A percentile compares a stretch with the other conserved stretches of the same genome.
Conservation (phyloP, 2,797 vertebrate species). For the Melanotaenia maccullochi region DNA sequence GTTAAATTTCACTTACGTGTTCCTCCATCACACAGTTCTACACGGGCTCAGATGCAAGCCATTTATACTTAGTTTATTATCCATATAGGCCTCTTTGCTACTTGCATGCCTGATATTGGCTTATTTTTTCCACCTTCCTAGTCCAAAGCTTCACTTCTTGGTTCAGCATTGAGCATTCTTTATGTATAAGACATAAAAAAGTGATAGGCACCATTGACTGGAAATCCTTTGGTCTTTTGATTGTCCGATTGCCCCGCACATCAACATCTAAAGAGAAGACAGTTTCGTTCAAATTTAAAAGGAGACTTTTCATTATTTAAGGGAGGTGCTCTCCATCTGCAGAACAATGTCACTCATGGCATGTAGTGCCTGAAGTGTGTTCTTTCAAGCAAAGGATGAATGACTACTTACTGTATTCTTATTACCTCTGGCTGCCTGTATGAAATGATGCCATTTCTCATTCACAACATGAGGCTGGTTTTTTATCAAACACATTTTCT, state of each 20-base stretch:
- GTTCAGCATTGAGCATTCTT: neutral
- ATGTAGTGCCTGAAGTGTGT: slow-evolving; percentile 46
- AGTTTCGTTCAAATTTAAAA: slow-evolving; percentile 36
- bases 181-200: slow-evolving; percentile 2
- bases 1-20: no score
- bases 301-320: slow-evolving; percentile 56
- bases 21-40: no score
- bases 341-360: slow-evolving; percentile 37
- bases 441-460: slow-evolving; percentile 61
- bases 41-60: no score
- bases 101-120: neutral
- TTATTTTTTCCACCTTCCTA: no score
- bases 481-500: slow-evolving; percentile 64
- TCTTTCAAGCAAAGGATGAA: slow-evolving; percentile 60
- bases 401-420: slow-evolving; percentile 69
- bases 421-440: slow-evolving; percentile 56
- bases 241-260: slow-evolving; percentile 14
- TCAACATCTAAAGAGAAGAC: slow-evolving; percentile 30
- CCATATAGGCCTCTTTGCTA: neutral
- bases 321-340: slow-evolving; percentile 53
- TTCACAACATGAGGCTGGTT: slow-evolving; percentile 44
- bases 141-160: no score
- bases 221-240: slow-evolving; percentile 10
- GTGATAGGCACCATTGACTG: slow-evolving; percentile 17
- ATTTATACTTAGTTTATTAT: no score